A percentile compares a stretch with the other conserved stretches of the same genome.
These are phyloP conservation scores for Saccostrea echinata DNA, from an alignment of 1,140 invertebrate species.

Conservation along the genomic window DNA sequence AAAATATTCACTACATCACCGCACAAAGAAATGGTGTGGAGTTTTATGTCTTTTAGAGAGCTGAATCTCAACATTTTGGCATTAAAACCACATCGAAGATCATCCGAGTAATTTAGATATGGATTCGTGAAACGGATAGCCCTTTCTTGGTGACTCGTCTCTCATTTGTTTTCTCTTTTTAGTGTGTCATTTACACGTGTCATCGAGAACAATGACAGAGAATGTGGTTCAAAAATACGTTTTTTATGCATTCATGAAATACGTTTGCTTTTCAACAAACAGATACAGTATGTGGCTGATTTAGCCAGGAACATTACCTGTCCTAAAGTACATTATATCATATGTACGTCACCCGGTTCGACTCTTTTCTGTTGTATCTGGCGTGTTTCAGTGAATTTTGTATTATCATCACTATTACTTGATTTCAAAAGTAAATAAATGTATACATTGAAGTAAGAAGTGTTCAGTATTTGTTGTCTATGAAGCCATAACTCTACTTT, in stretches of 20 bases:
- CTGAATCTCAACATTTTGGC: not conserved
- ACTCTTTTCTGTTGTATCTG: not conserved
- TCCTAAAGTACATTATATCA: too few relatives aligned
- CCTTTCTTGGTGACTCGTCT: not conserved
- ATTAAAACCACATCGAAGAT: not conserved
- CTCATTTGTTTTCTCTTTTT: not conserved
- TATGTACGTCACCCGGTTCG: not conserved
- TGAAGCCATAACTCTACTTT: too few relatives aligned
- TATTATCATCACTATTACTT: too few relatives aligned
- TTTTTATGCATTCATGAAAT: not conserved
- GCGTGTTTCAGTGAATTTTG: too few relatives aligned
- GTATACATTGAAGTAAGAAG: too few relatives aligned
- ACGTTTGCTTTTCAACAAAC: not conserved
- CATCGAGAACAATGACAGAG: not conserved
- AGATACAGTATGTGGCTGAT: not conserved
- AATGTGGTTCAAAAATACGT: not conserved
- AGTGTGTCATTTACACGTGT: not conserved
- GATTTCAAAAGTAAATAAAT: too few relatives aligned
- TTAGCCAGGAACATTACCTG: not conserved
- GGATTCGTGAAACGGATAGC: not conserved
- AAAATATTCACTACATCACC: not conserved
- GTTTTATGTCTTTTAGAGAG: not conserved
- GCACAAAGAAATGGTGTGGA: not conserved
- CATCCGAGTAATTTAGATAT: slow-evolving; percentile 2
- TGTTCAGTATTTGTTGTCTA: too few relatives aligned